These are phyloP conservation scores for Aurelia aurita DNA, from an alignment of 30 jellyfish, hydroid and myxozoan genomes.

Conservation along the genomic window DNA sequence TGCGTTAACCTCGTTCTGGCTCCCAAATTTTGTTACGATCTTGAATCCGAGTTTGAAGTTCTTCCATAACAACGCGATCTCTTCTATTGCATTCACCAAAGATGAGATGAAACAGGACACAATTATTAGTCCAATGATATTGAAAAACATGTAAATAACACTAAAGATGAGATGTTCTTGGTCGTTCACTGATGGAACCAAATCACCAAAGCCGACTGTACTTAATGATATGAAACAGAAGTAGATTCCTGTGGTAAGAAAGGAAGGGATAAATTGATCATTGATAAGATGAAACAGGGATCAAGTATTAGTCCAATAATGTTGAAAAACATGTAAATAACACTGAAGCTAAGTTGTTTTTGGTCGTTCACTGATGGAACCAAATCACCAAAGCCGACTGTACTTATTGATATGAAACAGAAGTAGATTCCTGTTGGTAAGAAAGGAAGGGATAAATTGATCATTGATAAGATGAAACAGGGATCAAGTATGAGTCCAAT, in stretches of 20 bases:
- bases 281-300: slow-evolving; percentile 38
- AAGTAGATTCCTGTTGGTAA: slow-evolving; percentile 22
- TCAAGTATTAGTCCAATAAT: slow-evolving; percentile 27
- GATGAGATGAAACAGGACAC: slow-evolving; percentile 11
- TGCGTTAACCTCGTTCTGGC: background rate
- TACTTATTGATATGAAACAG: slow-evolving; percentile 40
- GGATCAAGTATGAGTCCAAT: slow-evolving; percentile 30
- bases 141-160: slow-evolving; percentile 38
- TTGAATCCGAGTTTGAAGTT: background rate
- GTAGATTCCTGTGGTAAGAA: slow-evolving; percentile 17
- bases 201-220: slow-evolving; percentile 63
- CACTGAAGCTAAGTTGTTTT: background rate
- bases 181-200: slow-evolving; percentile 10
- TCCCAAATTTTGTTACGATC: background rate
- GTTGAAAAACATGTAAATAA: slow-evolving; percentile 31
- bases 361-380: slow-evolving; percentile 6
- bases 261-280: background rate
- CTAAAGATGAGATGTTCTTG: slow-evolving; percentile 6
- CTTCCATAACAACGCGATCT: slow-evolving; percentile 14
- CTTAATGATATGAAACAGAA: slow-evolving; percentile 45
- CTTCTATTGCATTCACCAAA: slow-evolving; percentile 17
- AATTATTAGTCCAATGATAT: slow-evolving; percentile 38
- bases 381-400: slow-evolving; percentile 48
- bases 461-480: background rate
- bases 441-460: background rate